Base-by-base conservation (phyloP, 2,888 invertebrate genomes). In the Herminia tarsipennalis region DNA sequence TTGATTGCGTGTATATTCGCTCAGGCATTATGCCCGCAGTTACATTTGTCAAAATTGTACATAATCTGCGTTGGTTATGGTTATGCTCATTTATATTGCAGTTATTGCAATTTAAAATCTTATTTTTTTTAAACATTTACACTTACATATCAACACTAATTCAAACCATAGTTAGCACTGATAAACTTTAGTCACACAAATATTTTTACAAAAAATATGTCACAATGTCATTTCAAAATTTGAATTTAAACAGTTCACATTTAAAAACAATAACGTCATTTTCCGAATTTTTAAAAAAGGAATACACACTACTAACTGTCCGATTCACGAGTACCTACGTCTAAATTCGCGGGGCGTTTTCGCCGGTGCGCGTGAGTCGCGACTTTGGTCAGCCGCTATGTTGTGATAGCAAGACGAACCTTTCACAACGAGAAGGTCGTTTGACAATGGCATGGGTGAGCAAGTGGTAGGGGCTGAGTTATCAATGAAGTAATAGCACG, bases 361-460 rank as follows among this genome's bases (percentile, higher is more conserved):
- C 48, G 36, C 32, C 8, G 20, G 46, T 27, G 51, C 50, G 36
- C 49, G 37, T 32, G 33, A 35, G 54, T 20, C 54, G 50, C 65
- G 57, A 60, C 49, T 57, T 60, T 46, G 56, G 47, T 35, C 28
- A n/a, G 12, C 3, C 12, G 8, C 6, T 28, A 16, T 17, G 8
- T 9, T 41, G 16, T 41, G 40, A 47, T 40, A 39, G 29, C 42
- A 34, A 50, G 48, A 47, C 48, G 49, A 42, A 29, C 58, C 65
- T 64, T 64, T 64, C 65, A 58, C 63, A 55, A 52, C 12, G 6
- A 22, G 57, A 60, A 64, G 63, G 64, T 46, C 52, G 49, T 13
- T 36, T 36, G 40, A 63, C 54, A 59, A 53, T 50, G 42, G 46
- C 25, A 32, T 30, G 25, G 18, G 35, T 30, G 28, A 39, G 13